Percentiles rank a stretch among this genome's conserved stretches.
Conservation (phyloP, 2,797 vertebrate genomes). For the Acrossocheilus fasciatus region DNA sequence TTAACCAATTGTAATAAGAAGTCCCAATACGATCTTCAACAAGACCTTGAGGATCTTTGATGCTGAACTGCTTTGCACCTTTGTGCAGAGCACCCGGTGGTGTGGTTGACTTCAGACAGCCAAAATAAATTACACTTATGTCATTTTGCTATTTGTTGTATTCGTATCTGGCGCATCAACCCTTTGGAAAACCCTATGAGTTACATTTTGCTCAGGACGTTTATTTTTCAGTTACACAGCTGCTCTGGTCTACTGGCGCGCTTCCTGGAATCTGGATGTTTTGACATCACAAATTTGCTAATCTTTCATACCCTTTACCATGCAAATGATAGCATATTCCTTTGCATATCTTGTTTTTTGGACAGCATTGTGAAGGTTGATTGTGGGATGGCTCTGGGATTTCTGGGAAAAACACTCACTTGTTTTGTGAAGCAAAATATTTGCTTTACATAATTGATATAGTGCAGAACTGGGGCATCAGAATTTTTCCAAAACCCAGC, state of each 20-base stretch:
- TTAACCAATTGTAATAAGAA: not conserved
- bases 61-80: slow-evolving; percentile 30
- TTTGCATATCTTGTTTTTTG: slow-evolving; percentile 61
- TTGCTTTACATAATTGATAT: slow-evolving; percentile 38
- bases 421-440: slow-evolving; percentile 19
- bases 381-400: slow-evolving; percentile 47
- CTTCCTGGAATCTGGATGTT: slow-evolving; percentile 66
- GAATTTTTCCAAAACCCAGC: slow-evolving; percentile 25
- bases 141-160: slow-evolving; percentile 15
- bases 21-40: slow-evolving; percentile 17
- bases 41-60: slow-evolving; percentile 1
- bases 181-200: slow-evolving; percentile 44
- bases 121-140: slow-evolving; percentile 33
- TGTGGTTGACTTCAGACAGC: slow-evolving; percentile 28
- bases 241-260: slow-evolving; percentile 40
- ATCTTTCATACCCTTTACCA: slow-evolving; percentile 64
- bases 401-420: slow-evolving; percentile 7
- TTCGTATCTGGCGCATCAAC: slow-evolving; percentile 29
- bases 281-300: slow-evolving; percentile 61
- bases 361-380: slow-evolving; percentile 33
- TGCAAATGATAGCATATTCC: slow-evolving; percentile 61
- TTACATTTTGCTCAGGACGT: slow-evolving; percentile 34
- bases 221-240: slow-evolving; percentile 53
- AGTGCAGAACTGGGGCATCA: slow-evolving; percentile 22
- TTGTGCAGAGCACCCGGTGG: slow-evolving; percentile 12